Conservation (phyloP, 2,113 vertebrate species). For the Thomomys bottae region DNA sequence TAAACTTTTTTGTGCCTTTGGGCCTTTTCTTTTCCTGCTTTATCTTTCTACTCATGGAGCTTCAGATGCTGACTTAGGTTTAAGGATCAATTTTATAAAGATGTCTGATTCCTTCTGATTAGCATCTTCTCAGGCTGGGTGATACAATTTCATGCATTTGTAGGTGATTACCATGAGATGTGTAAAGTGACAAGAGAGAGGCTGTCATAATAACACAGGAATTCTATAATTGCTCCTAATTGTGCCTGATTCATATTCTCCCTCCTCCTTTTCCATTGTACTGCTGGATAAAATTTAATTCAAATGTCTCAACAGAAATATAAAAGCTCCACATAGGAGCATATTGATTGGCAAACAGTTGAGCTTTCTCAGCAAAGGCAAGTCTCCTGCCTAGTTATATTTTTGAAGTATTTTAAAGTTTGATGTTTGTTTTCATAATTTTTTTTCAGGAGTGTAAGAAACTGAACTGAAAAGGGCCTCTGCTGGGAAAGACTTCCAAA, state of each 20-base stretch:
- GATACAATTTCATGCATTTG: too few species aligned
- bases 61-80: too few species aligned
- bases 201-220: background rate
- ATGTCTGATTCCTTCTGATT: too few species aligned
- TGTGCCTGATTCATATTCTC: background rate
- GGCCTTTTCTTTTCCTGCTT: background rate
- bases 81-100: too few species aligned
- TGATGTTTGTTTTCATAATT: background rate
- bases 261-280: background rate
- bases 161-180: background rate
- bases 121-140: too few species aligned
- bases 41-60: too few species aligned
- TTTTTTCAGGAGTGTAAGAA: constrained; percentile 3
- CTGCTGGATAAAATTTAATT: constrained; percentile 10
- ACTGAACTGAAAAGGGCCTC: constrained; percentile 12
- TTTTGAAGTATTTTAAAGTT: constrained; percentile 30
- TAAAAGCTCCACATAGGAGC: background rate
- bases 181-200: background rate
- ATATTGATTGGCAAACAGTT: background rate
- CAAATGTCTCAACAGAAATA: background rate
- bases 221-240: background rate
- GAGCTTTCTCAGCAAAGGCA: background rate
- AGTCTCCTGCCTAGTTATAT: background rate
- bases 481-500: background rate
- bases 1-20: background rate